Evolutionary conservation across 1,140 invertebrate species (phyloP).

Genomic region (Choristoneura fumiferana): DNA sequence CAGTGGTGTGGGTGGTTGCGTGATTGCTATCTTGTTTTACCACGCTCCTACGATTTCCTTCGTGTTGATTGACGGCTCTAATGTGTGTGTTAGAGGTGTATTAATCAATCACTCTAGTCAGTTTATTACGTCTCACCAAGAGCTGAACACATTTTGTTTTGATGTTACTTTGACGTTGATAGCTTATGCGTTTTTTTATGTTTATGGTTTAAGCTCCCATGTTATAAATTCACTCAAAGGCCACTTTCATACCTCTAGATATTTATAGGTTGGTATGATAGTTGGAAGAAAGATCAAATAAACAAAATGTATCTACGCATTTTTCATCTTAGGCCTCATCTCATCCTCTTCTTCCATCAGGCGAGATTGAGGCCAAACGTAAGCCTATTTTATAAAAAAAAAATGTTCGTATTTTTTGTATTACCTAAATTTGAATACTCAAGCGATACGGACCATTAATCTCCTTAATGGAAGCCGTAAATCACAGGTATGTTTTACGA

Average conservation of each 20-base stretch:
- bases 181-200: slow-evolving; percentile 28
- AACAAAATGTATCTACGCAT: neutral
- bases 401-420: slow-evolving; percentile 1
- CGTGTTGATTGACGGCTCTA: slow-evolving; percentile 67
- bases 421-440: slow-evolving; percentile 3
- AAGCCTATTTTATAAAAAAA: no score
- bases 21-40: slow-evolving; percentile 65
- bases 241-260: neutral
- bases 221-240: neutral
- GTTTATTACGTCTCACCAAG: slow-evolving; percentile 50
- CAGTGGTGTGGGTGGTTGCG: slow-evolving; percentile 51
- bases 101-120: slow-evolving; percentile 66
- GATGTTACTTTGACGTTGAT: slow-evolving; percentile 40
- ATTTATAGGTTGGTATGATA: neutral
- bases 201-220: slow-evolving; percentile 1
- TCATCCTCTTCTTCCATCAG: no score
- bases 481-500: slow-evolving; percentile 15
- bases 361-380: no score
- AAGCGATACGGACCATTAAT: slow-evolving; percentile 13
- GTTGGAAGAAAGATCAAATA: slow-evolving; percentile 6
- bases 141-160: slow-evolving; percentile 39
- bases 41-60: slow-evolving; percentile 40
- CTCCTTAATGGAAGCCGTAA: slow-evolving; percentile 14
- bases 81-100: slow-evolving; percentile 61
- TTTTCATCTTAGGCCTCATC: no score